phyloP scores from a whole-genome alignment of 2,797 vertebrate genomes.

The Hemitrygon akajei region DNA sequence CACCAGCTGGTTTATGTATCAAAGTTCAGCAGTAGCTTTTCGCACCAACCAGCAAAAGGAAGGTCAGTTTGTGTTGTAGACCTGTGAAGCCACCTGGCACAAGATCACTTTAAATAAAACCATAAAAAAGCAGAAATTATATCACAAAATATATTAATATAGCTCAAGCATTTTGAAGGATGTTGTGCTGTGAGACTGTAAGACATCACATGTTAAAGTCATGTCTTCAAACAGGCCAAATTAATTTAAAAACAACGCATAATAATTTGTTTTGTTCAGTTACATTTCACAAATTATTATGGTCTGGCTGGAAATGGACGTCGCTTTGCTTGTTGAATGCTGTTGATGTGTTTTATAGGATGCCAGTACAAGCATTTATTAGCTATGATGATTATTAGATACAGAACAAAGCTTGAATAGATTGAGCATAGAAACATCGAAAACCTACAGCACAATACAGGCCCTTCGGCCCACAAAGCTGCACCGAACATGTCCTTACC shows the following conservation, averaged over 20 bases:
- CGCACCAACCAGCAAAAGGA: not conserved
- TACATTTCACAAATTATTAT: not conserved
- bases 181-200: not conserved
- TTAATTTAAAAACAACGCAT: not conserved
- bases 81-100: not conserved
- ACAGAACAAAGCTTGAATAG: not conserved
- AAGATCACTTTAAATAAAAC: not conserved
- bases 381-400: not conserved
- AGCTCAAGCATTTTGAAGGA: not conserved
- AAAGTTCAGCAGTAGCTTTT: too few species aligned
- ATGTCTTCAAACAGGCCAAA: not conserved
- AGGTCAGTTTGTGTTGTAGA: not conserved
- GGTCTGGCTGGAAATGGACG: not conserved
- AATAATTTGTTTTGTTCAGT: not conserved
- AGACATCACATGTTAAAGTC: not conserved
- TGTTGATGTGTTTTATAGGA: too few species aligned
- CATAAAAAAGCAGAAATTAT: not conserved
- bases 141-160: not conserved
- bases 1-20: too few species aligned
- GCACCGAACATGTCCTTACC: too few species aligned
- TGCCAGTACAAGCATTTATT: too few species aligned
- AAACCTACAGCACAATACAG: too few species aligned
- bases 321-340: not conserved
- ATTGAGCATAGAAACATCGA: not conserved
- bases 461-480: too few species aligned